Conservation (phyloP, 92 coral and sea anemone species). For the Heliopora coerulea region DNA sequence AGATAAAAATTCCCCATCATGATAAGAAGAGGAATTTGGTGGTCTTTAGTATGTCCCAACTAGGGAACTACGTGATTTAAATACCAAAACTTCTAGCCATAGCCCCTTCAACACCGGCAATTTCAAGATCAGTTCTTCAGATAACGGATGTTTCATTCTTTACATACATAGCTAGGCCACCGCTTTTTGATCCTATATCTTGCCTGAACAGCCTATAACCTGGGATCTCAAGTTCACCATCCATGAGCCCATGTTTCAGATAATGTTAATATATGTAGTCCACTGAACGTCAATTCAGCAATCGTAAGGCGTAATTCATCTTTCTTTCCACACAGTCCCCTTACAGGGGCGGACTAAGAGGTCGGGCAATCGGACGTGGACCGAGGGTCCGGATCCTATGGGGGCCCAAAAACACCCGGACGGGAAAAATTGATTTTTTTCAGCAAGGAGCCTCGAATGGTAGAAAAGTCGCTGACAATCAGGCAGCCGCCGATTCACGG, state of each 20-base stretch:
- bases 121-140: conserved; percentile 54
- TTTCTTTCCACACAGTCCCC: conserved; percentile 35
- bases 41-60: too few relatives aligned
- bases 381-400: too few relatives aligned
- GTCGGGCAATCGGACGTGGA: too few relatives aligned
- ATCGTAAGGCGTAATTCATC: conserved; percentile 45
- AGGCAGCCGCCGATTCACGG: too few relatives aligned
- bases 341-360: too few relatives aligned
- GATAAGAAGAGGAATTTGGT: too few relatives aligned
- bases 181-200: conserved; percentile 50
- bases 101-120: conserved; percentile 42
- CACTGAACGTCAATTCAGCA: conserved; percentile 1
- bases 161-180: conserved; percentile 52
- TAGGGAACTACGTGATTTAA: conserved; percentile 46
- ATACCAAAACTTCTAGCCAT: conserved; percentile 49
- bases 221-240: conserved; percentile 50
- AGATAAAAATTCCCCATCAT: too few relatives aligned
- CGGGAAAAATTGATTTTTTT: too few relatives aligned
- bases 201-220: conserved; percentile 48
- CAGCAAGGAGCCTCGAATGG: too few relatives aligned
- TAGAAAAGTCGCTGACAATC: too few relatives aligned
- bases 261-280: conserved; percentile 34
- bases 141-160: conserved; percentile 42
- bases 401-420: too few relatives aligned
- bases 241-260: conserved; percentile 52